These are phyloP conservation scores for Alexandromys fortis DNA, from an alignment of 2,113 vertebrate species.

Conservation along the genomic window DNA sequence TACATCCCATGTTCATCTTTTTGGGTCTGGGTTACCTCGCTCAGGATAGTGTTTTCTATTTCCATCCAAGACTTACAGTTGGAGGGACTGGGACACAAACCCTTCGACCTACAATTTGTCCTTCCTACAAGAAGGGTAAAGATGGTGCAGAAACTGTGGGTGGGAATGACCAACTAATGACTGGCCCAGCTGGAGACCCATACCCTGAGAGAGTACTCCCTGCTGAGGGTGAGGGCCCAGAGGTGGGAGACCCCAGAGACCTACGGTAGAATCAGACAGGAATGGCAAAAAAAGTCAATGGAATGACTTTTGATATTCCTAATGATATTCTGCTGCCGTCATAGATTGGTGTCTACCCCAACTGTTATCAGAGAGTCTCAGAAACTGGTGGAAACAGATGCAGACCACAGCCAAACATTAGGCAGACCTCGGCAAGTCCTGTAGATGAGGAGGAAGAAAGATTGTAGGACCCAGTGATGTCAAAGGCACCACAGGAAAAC, in stretches of 20 bases:
- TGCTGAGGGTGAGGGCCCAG: background rate
- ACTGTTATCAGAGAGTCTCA: background rate
- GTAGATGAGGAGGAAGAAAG: background rate
- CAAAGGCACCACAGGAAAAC: background rate
- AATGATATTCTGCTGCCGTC: background rate
- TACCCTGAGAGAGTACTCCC: background rate
- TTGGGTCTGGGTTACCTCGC: no score
- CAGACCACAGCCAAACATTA: background rate
- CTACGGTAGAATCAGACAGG: background rate
- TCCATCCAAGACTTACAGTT: background rate
- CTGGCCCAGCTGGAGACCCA: background rate
- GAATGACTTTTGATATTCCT: background rate
- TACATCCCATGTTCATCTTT: no score
- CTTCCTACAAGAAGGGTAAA: background rate
- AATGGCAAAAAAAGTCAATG: background rate
- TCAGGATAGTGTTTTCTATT: no score
- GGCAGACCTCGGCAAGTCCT: background rate
- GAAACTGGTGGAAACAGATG: background rate
- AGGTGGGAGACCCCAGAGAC: background rate
- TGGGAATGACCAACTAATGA: background rate
- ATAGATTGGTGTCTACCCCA: background rate
- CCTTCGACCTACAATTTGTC: background rate
- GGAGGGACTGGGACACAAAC: background rate
- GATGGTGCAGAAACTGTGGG: background rate
- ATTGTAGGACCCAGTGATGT: background rate